Percentiles rank a stretch among this genome's conserved stretches.
Conservation (phyloP, 2,797 vertebrate genomes). For the Rhodeus uyekii region DNA sequence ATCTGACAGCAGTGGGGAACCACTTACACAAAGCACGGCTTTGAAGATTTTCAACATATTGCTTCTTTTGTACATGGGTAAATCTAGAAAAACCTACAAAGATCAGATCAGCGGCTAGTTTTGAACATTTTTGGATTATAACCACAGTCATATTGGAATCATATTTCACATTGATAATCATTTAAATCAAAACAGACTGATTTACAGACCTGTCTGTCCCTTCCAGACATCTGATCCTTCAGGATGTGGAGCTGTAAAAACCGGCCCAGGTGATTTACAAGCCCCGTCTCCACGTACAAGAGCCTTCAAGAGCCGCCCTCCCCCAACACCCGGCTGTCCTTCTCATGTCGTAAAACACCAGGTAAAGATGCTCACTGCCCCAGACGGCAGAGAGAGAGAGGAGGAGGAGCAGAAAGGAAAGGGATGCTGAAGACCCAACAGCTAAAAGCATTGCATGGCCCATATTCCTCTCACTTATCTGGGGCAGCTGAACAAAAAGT, state of each 20-base stretch:
- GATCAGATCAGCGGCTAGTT: not conserved
- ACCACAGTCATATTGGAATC: not conserved
- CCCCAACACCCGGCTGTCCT: not conserved
- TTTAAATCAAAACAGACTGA: slow-evolving; percentile 1
- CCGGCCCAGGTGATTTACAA: slow-evolving; percentile 28
- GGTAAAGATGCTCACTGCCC: not conserved
- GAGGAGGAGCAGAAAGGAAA: not conserved
- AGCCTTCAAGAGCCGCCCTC: not conserved
- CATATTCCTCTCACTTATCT: slow-evolving; percentile 69
- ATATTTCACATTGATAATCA: not conserved
- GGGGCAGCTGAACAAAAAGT: slow-evolving; percentile 62
- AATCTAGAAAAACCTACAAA: not conserved
- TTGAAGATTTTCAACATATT: slow-evolving; percentile 2
- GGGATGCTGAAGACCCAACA: slow-evolving; percentile 12
- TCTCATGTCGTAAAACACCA: slow-evolving; percentile 44
- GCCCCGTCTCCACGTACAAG: not conserved
- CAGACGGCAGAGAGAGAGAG: slow-evolving; percentile 10
- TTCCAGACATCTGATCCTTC: not conserved
- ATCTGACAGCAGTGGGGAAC: slow-evolving; percentile 39
- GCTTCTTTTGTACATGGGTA: not conserved
- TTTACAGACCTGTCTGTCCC: slow-evolving; percentile 25
- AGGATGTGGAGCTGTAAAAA: slow-evolving; percentile 2
- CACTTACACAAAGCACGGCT: slow-evolving; percentile 24
- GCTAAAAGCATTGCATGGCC: slow-evolving; percentile 53
- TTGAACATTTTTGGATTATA: not conserved